Evolutionary conservation across 2,797 vertebrate genomes (phyloP).

Genomic region (Poeciliopsis turneri): DNA sequence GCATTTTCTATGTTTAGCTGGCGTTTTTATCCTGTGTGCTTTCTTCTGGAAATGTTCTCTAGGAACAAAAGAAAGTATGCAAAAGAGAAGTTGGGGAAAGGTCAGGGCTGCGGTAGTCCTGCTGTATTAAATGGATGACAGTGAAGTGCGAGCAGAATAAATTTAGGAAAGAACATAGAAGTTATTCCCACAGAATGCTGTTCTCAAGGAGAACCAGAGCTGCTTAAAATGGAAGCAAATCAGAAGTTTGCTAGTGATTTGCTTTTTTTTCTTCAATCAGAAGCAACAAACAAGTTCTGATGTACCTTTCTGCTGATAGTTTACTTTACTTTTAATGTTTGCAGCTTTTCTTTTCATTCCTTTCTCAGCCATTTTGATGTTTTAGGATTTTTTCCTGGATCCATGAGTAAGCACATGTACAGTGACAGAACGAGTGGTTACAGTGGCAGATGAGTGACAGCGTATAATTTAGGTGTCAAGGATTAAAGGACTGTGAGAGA

Average conservation of each 20-base stretch:
- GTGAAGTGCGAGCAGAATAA: conserved; percentile 12
- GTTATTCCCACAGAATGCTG: not conserved
- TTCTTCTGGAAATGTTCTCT: conserved; percentile 14
- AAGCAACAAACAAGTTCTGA: not conserved
- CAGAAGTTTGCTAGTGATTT: not conserved
- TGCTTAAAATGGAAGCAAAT: not conserved
- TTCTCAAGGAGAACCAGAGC: not conserved
- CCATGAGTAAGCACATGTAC: not conserved
- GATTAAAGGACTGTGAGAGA: conserved; percentile 4
- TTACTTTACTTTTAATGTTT: not conserved
- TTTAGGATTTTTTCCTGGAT: not conserved
- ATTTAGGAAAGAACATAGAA: conserved; percentile 7
- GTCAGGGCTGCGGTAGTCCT: conserved; percentile 46
- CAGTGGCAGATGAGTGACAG: not conserved
- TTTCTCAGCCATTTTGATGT: not conserved
- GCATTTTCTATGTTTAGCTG: conserved; percentile 39
- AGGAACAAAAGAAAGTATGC: conserved; percentile 21
- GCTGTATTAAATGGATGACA: conserved; percentile 8
- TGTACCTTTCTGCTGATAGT: not conserved
- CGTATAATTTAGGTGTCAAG: conserved; percentile 8
- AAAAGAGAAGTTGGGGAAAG: conserved; percentile 41
- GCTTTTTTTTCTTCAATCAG: not conserved
- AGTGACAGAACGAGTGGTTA: not conserved
- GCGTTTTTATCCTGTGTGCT: conserved; percentile 12
- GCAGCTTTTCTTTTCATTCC: not conserved